Evolutionary conservation across 2,888 invertebrate genomes (phyloP).

Genomic region (Pachymerium ferrugineum): DNA sequence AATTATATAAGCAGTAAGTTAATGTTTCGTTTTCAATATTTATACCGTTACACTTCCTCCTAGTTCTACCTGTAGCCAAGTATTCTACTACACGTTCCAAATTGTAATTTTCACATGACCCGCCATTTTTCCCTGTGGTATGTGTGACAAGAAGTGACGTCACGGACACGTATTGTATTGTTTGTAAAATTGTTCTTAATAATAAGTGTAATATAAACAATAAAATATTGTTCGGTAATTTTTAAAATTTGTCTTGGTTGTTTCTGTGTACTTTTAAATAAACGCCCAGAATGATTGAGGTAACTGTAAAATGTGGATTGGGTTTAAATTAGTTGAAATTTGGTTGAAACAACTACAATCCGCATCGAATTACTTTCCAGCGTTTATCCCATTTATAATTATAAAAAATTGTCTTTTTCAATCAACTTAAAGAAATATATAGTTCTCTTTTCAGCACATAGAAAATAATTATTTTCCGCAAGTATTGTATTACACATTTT

Average conservation of each 20-base stretch:
- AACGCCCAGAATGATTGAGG: too few species aligned
- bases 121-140: conserved; percentile 31
- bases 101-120: conserved; percentile 9
- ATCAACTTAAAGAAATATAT: too few species aligned
- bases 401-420: too few species aligned
- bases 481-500: too few species aligned
- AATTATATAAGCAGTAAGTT: neutral
- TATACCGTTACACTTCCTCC: conserved; percentile 27
- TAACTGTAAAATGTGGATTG: too few species aligned
- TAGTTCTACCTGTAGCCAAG: conserved; percentile 34
- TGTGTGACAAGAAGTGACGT: neutral
- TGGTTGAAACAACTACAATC: too few species aligned
- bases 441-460: neutral
- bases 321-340: too few species aligned
- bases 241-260: too few species aligned
- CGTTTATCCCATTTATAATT: too few species aligned
- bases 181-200: neutral
- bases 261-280: too few species aligned
- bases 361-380: too few species aligned
- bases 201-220: neutral
- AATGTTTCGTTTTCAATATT: neutral
- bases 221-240: too few species aligned
- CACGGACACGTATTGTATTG: neutral
- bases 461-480: neutral
- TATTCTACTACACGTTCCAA: conserved; percentile 28